These are phyloP conservation scores for Eledona agricola DNA, from an alignment of 2,888 invertebrate genomes.

Conservation along the genomic window DNA sequence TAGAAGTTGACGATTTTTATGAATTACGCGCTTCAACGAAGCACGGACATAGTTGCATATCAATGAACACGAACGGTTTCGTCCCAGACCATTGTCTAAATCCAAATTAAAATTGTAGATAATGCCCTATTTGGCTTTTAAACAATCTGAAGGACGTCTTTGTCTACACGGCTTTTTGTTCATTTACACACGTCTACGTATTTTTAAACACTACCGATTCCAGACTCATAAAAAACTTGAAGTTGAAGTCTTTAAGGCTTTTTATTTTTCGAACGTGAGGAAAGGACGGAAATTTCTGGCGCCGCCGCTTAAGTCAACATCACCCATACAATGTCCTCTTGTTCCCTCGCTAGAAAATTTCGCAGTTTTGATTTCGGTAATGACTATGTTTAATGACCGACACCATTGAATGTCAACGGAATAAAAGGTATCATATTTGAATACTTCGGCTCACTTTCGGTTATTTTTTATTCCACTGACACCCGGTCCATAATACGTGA, in stretches of 20 bases:
- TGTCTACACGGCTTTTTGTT: conserved; percentile 7
- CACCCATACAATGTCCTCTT: too few relatives aligned
- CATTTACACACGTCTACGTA: conserved; percentile 6
- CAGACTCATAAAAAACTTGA: conserved; percentile 3
- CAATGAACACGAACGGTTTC: conserved; percentile 31
- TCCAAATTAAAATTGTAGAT: conserved; percentile 29
- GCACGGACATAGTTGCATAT: conserved; percentile 32
- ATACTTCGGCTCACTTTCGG: too few relatives aligned
- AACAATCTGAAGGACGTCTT: conserved; percentile 15
- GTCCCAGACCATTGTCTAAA: conserved; percentile 24
- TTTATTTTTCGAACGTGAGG: too few relatives aligned
- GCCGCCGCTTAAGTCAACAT: too few relatives aligned
- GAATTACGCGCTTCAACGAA: conserved; percentile 22
- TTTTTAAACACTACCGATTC: conserved; percentile 14
- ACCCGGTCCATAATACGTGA: too few relatives aligned
- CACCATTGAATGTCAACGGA: too few relatives aligned
- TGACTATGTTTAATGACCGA: too few relatives aligned
- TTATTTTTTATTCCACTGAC: too few relatives aligned
- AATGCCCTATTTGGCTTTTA: conserved; percentile 25
- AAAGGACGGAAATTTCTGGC: too few relatives aligned
- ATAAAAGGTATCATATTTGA: too few relatives aligned
- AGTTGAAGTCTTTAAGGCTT: conserved; percentile 1
- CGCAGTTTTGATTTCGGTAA: too few relatives aligned
- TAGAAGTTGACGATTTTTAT: conserved; percentile 35
- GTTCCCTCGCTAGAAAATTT: too few relatives aligned